Evolutionary conservation across 2,888 invertebrate species (phyloP).

Genomic region (Stramonita haemastoma): DNA sequence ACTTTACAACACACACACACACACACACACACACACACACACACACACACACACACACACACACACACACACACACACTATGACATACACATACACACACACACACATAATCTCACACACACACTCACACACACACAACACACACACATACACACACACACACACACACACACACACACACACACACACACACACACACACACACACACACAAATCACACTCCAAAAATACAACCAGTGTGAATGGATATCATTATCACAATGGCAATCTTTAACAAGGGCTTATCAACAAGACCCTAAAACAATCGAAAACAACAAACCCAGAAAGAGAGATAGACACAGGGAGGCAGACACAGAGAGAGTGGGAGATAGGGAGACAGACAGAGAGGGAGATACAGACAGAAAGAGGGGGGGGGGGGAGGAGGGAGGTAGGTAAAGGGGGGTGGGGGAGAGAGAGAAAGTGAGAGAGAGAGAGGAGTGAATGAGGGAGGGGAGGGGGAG

Average conservation of each 20-base stretch:
- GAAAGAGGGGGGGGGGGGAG: not conserved
- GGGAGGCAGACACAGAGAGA: not conserved
- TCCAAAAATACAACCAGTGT: not conserved
- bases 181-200: too few relatives aligned
- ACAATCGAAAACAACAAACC: too few relatives aligned
- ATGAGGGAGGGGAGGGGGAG: not conserved
- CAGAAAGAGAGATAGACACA: too few relatives aligned
- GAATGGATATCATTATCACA: too few relatives aligned
- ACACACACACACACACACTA: too few relatives aligned
- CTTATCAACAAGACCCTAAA: too few relatives aligned
- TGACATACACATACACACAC: not conserved
- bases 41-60: too few relatives aligned
- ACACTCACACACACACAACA: too few relatives aligned
- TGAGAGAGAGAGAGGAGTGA: not conserved
- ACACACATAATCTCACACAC: not conserved
- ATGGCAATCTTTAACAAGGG: too few relatives aligned
- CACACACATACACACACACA: too few relatives aligned
- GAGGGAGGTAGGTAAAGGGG: not conserved
- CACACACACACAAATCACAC: not conserved
- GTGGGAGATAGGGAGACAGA: not conserved
- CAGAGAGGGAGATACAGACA: not conserved
- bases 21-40: not conserved
- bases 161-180: too few relatives aligned
- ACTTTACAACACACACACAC: too few relatives aligned
- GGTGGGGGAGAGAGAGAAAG: not conserved